These are phyloP conservation scores for Clivina fossor DNA, from an alignment of 2,888 invertebrate genomes.

Conservation along the genomic window DNA sequence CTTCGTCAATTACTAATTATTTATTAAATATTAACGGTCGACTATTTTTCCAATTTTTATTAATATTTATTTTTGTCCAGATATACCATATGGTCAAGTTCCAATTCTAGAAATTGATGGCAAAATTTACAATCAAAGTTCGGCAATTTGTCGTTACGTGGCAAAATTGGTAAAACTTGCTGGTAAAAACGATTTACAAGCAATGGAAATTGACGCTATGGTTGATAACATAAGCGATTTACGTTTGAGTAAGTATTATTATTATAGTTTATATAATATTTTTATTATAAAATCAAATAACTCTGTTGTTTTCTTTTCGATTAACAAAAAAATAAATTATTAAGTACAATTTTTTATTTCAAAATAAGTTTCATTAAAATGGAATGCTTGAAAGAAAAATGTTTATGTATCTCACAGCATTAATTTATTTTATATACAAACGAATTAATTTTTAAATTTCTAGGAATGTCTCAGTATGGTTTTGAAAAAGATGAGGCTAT, in stretches of 20 bases:
- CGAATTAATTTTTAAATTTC: background rate
- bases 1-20: no score
- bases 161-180: constrained; percentile 61
- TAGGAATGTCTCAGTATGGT: constrained; percentile 57
- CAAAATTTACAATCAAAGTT: constrained; percentile 61
- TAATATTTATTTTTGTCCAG: constrained; percentile 44
- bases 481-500: constrained; percentile 57
- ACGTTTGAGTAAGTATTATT: constrained; percentile 59
- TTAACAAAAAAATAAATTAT: no score
- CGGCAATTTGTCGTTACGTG: constrained; percentile 63
- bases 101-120: constrained; percentile 66
- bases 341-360: no score
- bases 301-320: no score
- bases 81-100: constrained; percentile 65
- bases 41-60: background rate
- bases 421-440: constrained; percentile 9
- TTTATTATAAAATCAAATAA: no score
- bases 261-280: constrained; percentile 1
- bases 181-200: constrained; percentile 61
- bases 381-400: no score
- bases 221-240: constrained; percentile 64
- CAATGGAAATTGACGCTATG: constrained; percentile 63
- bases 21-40: background rate
- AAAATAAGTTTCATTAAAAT: no score
- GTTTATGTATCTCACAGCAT: no score